Base-by-base conservation (phyloP, 2,113 vertebrate genomes). In the Platysternon megacephalum region DNA sequence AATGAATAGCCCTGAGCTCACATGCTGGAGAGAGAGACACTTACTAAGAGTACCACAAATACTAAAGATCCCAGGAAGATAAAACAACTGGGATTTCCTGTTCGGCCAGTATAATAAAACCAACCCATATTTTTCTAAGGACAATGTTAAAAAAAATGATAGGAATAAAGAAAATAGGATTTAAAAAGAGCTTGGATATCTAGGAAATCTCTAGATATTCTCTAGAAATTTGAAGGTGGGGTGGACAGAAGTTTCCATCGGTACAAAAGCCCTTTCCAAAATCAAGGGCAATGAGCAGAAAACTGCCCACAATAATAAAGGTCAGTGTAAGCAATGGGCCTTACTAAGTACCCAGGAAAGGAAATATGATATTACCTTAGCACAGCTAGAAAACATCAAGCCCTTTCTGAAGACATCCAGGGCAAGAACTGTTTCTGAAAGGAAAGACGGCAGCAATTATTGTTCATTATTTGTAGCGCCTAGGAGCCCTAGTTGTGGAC, bases 321-420 rank as follows among this genome's bases (percentile, higher is more conserved):
- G 42, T 56, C n/a, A 10, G 9, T 11, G 11, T 61, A 79, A 94
- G 74, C 1, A 0, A 91, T n/a, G 24, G 48, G 16, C 6, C 88
- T 49, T 17, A 12, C 14, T 35, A 42, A 17, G 24, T 5, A 42
- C 24, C 55, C 52, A 10, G 11, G 13, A 51, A 35, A n/a, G 76
- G 52, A 49, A 78, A 28, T 5, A n/a, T 4, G 2, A 21, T 82
- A 94, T 56, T 76, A 99, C 99, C 99, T 99, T 99, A 6, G 99
- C 98, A 94, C 99, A 99, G 97, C 99, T 99, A 81, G 98, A 99
- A 28, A 99, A 99, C 55, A 99, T 97, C 83, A 94, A 94, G 12
- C 98, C 99, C 84, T 99, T 99, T 61, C 97, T 99, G 98, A 99
- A 99, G 84, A 99, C 99, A 3, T 99, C 99, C 96, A 99, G 42